Evolutionary conservation across 2,888 invertebrate species (phyloP), one percentile per base, ranked within the genome.

Genomic region (Timandra comae): DNA sequence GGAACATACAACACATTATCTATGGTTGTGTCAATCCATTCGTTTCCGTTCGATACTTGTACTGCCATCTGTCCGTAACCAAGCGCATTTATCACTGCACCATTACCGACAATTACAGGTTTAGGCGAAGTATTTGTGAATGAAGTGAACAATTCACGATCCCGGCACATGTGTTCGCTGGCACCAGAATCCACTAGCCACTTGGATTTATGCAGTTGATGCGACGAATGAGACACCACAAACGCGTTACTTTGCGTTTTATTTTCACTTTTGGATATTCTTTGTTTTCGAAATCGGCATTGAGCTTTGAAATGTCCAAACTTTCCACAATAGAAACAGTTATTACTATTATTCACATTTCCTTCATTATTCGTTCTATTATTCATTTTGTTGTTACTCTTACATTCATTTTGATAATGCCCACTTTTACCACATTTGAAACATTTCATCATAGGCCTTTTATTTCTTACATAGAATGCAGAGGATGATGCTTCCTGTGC

Each of bases 121-220:
- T 46, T 47, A 3, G 3, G 10, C 2, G 30, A 21, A n/a, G n/a
- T n/a, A n/a, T n/a, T n/a, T n/a, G n/a, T n/a, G 12, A 27, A 48
- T 27, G 35, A 33, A 1, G 27, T 28, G 29, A 53, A 48, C 2
- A 55, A 9, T 11, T 16, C 5, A 0, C 26, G 23, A 38, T 54
- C 40, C 8, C 38, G 8, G 11, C 52, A 54, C 46, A 25, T 25
- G 16, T 30, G 30, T 9, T 25, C 25, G 10, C 12, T 48, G 1
- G 52, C 46, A 7, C 52, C 51, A 1, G 51, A 25, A 21, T 52
- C 54, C 13, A 52, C 41, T 12, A 49, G 5, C 49, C 50, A 55
- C 20, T 38, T 9, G 6, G 49, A 35, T 31, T 50, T 7, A 22
- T 43, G 12, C 33, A 52, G 49, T n/a, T n/a, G n/a, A n/a, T n/a